Conservation (phyloP, 2,113 vertebrate genomes). For the Caretta caretta region DNA sequence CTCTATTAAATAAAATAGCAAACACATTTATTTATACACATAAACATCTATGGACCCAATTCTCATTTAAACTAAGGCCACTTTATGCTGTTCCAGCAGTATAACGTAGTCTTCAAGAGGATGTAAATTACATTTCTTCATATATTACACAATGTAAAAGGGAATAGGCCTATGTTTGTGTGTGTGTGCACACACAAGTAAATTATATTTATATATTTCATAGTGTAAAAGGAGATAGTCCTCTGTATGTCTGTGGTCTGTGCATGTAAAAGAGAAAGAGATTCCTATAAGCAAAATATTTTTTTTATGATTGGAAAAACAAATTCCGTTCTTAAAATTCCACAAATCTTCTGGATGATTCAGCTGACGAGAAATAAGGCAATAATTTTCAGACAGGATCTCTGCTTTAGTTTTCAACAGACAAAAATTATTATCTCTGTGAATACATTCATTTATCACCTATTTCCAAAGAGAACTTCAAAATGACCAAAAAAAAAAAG, state of each 20-base stretch:
- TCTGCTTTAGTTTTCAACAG: slow-evolving; percentile 45
- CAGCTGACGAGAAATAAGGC: slow-evolving; percentile 19
- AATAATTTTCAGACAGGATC: neutral
- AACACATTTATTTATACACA: neutral
- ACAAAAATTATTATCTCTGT: slow-evolving; percentile 36
- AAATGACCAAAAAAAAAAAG: slow-evolving; percentile 53
- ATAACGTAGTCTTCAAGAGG: neutral
- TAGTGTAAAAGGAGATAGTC: neutral
- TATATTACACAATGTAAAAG: neutral
- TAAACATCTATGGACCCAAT: neutral
- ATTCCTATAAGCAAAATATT: neutral
- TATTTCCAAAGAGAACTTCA: slow-evolving; percentile 55
- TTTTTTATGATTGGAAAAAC: neutral
- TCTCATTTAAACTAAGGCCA: neutral
- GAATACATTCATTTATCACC: slow-evolving; percentile 34
- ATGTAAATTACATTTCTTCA: neutral
- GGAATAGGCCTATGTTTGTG: neutral
- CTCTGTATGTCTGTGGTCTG: neutral
- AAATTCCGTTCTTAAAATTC: neutral
- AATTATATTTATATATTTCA: neutral
- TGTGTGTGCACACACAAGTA: neutral
- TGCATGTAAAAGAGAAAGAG: neutral
- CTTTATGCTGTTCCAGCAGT: neutral
- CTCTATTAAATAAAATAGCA: neutral
- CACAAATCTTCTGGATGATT: slow-evolving; percentile 5